phyloP scores from a whole-genome alignment of 2,797 vertebrate species.

The Eulemur coronatus region DNA sequence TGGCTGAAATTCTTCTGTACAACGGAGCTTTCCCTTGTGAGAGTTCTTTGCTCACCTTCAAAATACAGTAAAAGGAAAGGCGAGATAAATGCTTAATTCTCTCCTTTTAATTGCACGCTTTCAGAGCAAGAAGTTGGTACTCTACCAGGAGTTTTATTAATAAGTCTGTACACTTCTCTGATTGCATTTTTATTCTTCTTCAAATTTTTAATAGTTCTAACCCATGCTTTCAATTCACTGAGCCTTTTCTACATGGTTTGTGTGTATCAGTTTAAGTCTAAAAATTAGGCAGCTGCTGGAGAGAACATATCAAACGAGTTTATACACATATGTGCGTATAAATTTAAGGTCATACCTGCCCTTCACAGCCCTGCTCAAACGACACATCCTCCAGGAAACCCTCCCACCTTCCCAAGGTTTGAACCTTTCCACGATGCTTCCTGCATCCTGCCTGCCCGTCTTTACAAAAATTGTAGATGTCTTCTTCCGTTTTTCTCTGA shows the following conservation, averaged over 20 bases:
- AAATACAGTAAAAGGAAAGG: neutral
- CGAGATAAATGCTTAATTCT: neutral
- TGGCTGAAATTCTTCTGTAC: neutral
- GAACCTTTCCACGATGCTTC: neutral
- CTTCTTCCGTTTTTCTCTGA: neutral
- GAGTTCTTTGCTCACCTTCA: neutral
- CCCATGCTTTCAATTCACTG: neutral
- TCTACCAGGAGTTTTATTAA: neutral
- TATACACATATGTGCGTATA: neutral
- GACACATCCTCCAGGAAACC: neutral
- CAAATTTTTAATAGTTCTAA: neutral
- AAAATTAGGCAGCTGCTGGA: neutral
- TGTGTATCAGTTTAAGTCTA: neutral
- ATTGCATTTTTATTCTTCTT: neutral
- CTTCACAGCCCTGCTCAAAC: neutral
- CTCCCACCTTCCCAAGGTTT: neutral
- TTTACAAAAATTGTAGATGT: neutral
- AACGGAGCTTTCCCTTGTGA: neutral
- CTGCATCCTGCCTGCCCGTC: neutral
- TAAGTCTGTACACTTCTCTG: neutral
- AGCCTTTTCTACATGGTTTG: neutral
- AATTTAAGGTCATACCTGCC: neutral
- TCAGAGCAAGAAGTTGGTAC: neutral
- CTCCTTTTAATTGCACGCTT: neutral
- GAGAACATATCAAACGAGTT: neutral